Conservation (phyloP, 2,113 vertebrate species). For the Centropristis striata region DNA sequence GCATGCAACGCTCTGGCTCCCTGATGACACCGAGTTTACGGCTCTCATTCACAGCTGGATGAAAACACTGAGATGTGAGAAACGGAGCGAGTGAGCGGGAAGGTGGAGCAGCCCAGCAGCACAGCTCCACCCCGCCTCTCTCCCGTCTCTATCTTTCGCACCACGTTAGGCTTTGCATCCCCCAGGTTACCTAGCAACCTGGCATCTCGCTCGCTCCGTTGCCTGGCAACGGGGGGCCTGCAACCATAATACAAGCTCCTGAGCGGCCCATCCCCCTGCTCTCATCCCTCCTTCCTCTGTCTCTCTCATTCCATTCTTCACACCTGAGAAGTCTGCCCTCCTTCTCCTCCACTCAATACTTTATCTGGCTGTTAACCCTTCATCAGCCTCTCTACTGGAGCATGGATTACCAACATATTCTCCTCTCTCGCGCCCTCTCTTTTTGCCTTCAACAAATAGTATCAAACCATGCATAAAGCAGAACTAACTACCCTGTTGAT, state of each 20-base stretch:
- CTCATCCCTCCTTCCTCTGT: constrained; percentile 59
- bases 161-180: constrained; percentile 82
- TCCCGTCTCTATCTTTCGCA: constrained; percentile 57
- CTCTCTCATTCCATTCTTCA: constrained; percentile 80
- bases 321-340: constrained; percentile 82
- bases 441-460: constrained; percentile 53
- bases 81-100: constrained; percentile 42
- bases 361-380: constrained; percentile 76
- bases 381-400: constrained; percentile 65
- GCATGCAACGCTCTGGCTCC: background rate
- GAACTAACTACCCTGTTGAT: constrained; percentile 77
- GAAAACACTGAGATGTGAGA: constrained; percentile 53
- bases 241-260: constrained; percentile 77
- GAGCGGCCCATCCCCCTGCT: constrained; percentile 72
- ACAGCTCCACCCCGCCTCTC: constrained; percentile 56
- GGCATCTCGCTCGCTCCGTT: constrained; percentile 82
- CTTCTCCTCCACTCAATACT: constrained; percentile 63
- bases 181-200: constrained; percentile 85
- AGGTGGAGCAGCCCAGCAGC: constrained; percentile 67
- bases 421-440: constrained; percentile 14
- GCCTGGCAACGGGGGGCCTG: constrained; percentile 77
- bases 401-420: constrained; percentile 54
- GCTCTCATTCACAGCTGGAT: constrained; percentile 57
- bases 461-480: constrained; percentile 66
- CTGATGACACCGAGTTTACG: constrained; percentile 7